A percentile compares a stretch with the other conserved stretches of the same genome.
Evolutionary conservation across 2,888 invertebrate genomes (phyloP).

Genomic region (Leptinotarsa juncta): DNA sequence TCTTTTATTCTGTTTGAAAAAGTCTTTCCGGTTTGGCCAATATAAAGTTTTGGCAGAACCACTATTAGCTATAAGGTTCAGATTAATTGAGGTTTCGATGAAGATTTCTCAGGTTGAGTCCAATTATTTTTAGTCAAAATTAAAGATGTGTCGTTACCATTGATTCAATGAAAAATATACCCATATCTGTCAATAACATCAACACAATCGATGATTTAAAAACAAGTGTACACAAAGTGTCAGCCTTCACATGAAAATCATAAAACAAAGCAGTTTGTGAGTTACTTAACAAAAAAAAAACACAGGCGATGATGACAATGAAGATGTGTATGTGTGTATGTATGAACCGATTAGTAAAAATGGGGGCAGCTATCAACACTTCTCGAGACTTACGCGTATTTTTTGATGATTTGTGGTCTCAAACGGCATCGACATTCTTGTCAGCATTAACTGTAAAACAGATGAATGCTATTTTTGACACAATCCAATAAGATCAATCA

Average conservation of each 20-base stretch:
- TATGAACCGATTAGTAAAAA: slow-evolving; percentile 47
- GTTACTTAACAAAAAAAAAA: slow-evolving; percentile 30
- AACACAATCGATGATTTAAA: background rate
- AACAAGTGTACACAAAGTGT: slow-evolving; percentile 10
- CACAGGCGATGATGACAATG: slow-evolving; percentile 32
- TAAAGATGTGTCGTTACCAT: too few species aligned
- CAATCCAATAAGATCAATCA: background rate
- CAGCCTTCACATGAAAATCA: slow-evolving; percentile 40
- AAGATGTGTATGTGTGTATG: slow-evolving; percentile 4
- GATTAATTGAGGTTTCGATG: too few species aligned
- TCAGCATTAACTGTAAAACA: slow-evolving; percentile 82
- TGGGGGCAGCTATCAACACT: slow-evolving; percentile 47
- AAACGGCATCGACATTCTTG: slow-evolving; percentile 88
- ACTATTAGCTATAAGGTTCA: too few species aligned
- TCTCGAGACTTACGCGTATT: slow-evolving; percentile 84
- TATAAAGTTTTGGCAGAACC: too few species aligned
- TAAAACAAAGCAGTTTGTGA: slow-evolving; percentile 33
- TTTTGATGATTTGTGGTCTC: slow-evolving; percentile 88
- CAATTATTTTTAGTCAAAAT: too few species aligned
- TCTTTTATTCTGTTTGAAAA: too few species aligned
- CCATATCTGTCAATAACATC: background rate
- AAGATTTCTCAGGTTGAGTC: too few species aligned
- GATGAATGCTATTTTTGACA: slow-evolving; percentile 25
- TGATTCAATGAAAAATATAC: background rate
- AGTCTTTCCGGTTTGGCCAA: too few species aligned